phyloP scores from a whole-genome alignment of 2,888 invertebrate genomes.

The Elgonia sp. region DNA sequence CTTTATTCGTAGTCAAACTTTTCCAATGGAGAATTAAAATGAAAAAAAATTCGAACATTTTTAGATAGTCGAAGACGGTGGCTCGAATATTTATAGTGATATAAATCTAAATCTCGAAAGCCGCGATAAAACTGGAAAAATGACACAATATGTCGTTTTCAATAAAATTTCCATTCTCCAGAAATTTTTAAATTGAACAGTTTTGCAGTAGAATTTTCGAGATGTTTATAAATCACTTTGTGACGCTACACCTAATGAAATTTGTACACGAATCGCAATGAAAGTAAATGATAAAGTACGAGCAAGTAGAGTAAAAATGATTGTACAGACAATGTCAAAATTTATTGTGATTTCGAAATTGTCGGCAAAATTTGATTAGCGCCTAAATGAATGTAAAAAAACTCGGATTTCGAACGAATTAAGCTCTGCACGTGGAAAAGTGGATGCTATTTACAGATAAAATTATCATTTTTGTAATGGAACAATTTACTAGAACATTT shows the following conservation, averaged over 20 bases:
- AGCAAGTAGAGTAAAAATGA: constrained; percentile 30
- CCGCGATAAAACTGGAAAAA: constrained; percentile 48
- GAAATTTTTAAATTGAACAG: neutral
- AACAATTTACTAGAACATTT: too few relatives aligned
- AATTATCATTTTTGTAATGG: constrained; percentile 30
- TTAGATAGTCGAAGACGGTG: neutral
- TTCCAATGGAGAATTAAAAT: neutral
- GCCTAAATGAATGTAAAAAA: constrained; percentile 47
- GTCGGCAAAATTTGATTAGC: constrained; percentile 24
- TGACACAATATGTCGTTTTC: constrained; percentile 21
- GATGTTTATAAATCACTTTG: constrained; percentile 30
- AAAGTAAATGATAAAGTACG: constrained; percentile 27
- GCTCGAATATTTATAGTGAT: constrained; percentile 84
- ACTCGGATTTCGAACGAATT: constrained; percentile 26
- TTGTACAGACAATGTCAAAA: constrained; percentile 5
- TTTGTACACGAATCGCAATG: constrained; percentile 33
- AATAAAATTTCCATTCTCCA: constrained; percentile 29
- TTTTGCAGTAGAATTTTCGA: neutral
- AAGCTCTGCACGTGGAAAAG: constrained; percentile 25
- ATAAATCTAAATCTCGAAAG: constrained; percentile 81
- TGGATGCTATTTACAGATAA: neutral
- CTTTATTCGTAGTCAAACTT: neutral
- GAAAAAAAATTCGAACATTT: too few relatives aligned
- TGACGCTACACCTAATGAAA: constrained; percentile 34
- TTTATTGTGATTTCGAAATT: constrained; percentile 12